phyloP scores from a whole-genome alignment of 2,888 invertebrate genomes.

The Sympetrum striolatum region DNA sequence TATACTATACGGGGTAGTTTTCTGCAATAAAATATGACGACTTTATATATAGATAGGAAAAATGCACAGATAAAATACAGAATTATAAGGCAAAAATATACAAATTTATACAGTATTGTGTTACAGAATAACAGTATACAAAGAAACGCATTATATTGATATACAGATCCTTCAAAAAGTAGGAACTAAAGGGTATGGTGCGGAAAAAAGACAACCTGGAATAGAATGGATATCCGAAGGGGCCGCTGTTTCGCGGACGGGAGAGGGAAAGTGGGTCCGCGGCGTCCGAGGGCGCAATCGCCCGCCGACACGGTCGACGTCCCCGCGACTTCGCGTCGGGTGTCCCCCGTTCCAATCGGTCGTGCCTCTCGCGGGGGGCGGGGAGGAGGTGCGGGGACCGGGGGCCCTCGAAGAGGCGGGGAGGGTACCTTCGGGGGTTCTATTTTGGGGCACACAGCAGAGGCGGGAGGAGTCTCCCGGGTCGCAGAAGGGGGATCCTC shows the following conservation, averaged over 20 bases:
- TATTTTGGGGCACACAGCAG: neutral
- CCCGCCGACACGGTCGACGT: neutral
- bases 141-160: no score
- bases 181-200: neutral
- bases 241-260: neutral
- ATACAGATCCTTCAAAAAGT: neutral
- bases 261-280: neutral
- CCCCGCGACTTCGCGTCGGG: neutral
- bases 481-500: neutral
- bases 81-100: no score
- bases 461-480: neutral
- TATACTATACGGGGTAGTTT: no score
- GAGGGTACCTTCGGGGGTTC: neutral
- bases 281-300: neutral
- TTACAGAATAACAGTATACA: no score
- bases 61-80: no score
- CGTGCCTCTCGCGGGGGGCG: neutral
- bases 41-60: no score
- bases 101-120: no score
- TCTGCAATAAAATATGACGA: no score
- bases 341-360: neutral
- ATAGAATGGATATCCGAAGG: neutral
- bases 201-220: neutral
- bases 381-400: neutral
- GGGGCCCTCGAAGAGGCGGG: neutral